phyloP scores from a whole-genome alignment of 2,888 invertebrate genomes.

The Eupeodes latifasciatus region DNA sequence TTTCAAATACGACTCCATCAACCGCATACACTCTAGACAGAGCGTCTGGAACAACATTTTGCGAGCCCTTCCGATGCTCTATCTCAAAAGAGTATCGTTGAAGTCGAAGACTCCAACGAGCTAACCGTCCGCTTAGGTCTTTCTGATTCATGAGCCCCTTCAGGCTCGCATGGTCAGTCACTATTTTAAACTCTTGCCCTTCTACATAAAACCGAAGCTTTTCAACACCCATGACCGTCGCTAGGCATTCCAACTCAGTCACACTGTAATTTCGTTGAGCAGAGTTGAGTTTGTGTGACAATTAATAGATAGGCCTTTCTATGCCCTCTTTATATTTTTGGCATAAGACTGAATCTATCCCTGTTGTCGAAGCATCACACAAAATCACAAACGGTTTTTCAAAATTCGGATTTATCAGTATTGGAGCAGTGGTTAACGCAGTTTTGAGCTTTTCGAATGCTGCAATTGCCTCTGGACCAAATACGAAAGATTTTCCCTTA shows the following conservation, averaged over 20 bases:
- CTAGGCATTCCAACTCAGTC: too few species aligned
- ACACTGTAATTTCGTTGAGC: slow-evolving; percentile 24
- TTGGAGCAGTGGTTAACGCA: too few species aligned
- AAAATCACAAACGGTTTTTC: too few species aligned
- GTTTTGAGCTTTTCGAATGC: too few species aligned
- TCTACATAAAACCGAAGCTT: too few species aligned
- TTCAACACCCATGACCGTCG: too few species aligned
- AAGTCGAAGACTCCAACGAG: slow-evolving; percentile 60
- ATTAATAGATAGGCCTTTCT: background rate
- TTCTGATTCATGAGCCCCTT: slow-evolving; percentile 77
- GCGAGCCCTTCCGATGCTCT: slow-evolving; percentile 52
- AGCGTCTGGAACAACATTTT: slow-evolving; percentile 48
- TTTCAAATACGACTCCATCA: too few species aligned
- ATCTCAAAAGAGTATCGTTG: slow-evolving; percentile 62
- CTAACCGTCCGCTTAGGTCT: slow-evolving; percentile 71
- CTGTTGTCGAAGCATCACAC: too few species aligned
- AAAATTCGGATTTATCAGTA: too few species aligned
- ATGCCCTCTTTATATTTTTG: background rate
- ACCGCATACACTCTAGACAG: too few species aligned
- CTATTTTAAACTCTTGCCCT: slow-evolving; percentile 1
- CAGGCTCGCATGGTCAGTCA: slow-evolving; percentile 47
- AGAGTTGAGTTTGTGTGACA: slow-evolving; percentile 26
- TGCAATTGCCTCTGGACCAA: too few species aligned
- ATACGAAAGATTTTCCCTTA: too few species aligned
- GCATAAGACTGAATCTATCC: background rate